phyloP scores from a whole-genome alignment of 2,113 vertebrate species.

The Erythrolamprus reginae region DNA sequence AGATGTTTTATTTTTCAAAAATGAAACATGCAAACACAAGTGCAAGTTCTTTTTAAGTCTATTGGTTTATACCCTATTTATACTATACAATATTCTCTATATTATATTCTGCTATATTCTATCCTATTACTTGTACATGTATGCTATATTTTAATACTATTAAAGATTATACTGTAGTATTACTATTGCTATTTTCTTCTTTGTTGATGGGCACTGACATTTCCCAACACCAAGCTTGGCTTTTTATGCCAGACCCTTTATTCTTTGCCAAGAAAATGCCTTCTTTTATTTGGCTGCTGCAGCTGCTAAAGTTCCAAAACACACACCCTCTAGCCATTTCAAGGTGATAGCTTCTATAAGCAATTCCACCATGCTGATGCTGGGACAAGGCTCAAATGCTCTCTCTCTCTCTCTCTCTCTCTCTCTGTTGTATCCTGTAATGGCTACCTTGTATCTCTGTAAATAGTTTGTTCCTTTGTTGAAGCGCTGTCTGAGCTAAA shows the following conservation, averaged over 20 bases:
- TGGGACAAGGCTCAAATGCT: background rate
- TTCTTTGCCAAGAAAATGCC: background rate
- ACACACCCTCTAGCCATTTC: background rate
- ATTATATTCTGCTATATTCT: background rate
- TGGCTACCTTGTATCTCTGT: too few relatives aligned
- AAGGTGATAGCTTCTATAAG: background rate
- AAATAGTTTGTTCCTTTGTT: too few relatives aligned
- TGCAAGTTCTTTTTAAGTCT: background rate
- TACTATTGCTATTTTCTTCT: background rate
- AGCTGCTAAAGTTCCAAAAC: background rate
- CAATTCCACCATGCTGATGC: background rate
- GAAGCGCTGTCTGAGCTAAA: too few relatives aligned
- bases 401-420: too few relatives aligned
- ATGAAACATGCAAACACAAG: background rate
- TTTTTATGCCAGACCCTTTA: background rate
- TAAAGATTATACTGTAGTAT: background rate
- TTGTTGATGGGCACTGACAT: background rate
- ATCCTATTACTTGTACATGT: background rate
- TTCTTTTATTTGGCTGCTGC: background rate
- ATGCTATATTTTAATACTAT: background rate
- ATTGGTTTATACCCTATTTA: background rate
- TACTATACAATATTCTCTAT: background rate
- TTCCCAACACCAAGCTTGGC: background rate
- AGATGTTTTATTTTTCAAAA: background rate
- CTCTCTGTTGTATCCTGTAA: too few relatives aligned